Conservation (phyloP, 2,797 vertebrate genomes). For the Microcaecilia unicolor region DNA sequence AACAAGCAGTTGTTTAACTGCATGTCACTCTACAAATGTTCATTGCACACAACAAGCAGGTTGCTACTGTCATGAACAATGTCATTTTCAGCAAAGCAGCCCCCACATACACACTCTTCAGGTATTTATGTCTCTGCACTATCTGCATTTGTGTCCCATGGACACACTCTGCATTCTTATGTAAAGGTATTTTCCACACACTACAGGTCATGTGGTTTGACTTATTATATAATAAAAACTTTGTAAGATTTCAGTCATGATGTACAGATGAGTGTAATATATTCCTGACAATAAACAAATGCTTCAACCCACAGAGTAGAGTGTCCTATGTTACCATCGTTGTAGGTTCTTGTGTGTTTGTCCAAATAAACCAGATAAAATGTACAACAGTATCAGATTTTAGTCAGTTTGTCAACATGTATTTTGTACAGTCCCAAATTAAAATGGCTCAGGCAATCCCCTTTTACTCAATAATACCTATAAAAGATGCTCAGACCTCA, state of each 20-base stretch:
- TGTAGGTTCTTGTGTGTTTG: not conserved
- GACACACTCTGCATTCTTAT: conserved; percentile 48
- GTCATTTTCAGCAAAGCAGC: no score
- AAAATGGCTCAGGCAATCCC: no score
- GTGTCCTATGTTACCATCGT: not conserved
- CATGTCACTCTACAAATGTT: no score
- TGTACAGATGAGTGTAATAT: conserved; percentile 52
- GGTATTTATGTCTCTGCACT: conserved; percentile 54
- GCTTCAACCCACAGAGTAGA: conserved; percentile 23
- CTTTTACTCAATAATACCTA: no score
- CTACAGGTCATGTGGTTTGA: conserved; percentile 26
- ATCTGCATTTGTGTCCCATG: conserved; percentile 61
- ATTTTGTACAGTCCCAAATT: no score
- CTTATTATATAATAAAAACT: conserved; percentile 27
- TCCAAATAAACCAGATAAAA: no score
- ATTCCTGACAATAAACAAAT: conserved; percentile 40
- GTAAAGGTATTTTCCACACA: conserved; percentile 33
- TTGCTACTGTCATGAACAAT: not conserved
- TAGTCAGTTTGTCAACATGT: no score
- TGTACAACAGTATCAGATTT: no score
- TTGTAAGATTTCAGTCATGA: conserved; percentile 41
- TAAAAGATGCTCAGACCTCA: no score
- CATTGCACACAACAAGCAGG: not conserved
- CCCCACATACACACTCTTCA: no score
- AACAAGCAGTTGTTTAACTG: no score